Base-by-base conservation (phyloP, 2,113 vertebrate species). In the Melanerpes aurifrons region DNA sequence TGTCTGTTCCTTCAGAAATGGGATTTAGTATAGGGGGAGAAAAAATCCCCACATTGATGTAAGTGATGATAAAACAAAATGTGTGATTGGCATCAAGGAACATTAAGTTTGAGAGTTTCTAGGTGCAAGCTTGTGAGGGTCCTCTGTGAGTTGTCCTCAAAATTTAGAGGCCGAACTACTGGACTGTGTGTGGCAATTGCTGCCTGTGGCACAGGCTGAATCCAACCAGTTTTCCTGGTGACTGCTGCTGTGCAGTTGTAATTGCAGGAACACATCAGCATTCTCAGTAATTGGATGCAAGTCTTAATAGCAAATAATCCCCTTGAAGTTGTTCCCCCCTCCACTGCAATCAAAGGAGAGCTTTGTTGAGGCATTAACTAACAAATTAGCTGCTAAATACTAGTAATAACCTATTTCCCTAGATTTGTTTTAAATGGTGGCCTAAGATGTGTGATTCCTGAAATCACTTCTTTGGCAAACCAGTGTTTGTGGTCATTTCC, bases 361-460 rank as follows among this genome's bases (percentile, higher is more conserved):
- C 94, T 96, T 95, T 95, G 88, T 92, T 92, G 94, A 95, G 70
- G 93, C 88, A 89, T 95, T 94, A 96, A 86, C 56, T 35, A 95
- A 87, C 92, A 93, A 94, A 92, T 95, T 94, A 93, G 67, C 81
- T 84, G 35, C 84, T 94, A 95, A 97, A 89, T 93, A 84, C 75
- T 93, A 72, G 53, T 92, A 90, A 95, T 93, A 92, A 93, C 86
- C 91, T 91, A 73, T 82, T 94, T 95, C 76, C 83, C 32, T 73
- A 93, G 86, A 94, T 92, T 96, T 88, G 67, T 88, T 97, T 96
- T 96, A 95, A 95, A 96, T 94, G 94, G 78, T 64, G 70, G 56
- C 31, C 59, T 82, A 82, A 94, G 69, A 80, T 78, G 32, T 90
- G 72, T 57, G 61, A 93, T 83, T 92, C 80, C 48, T 81, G 48